Conservation (phyloP, 2,797 vertebrate genomes). For the Sebastes steindachneri region DNA sequence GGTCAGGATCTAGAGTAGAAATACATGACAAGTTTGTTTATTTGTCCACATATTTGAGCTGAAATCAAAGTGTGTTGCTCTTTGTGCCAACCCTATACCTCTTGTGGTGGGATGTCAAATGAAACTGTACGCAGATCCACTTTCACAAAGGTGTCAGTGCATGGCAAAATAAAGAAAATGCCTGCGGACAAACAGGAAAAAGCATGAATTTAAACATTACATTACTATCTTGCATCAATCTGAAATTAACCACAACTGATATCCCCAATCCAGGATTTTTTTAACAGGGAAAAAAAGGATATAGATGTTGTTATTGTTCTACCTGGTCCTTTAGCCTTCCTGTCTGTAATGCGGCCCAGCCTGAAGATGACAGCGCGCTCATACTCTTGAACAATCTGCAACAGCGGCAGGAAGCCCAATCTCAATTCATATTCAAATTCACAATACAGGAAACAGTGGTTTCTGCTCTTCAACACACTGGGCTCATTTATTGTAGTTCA, state of each 20-base stretch:
- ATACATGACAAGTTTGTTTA: background rate
- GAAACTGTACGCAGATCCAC: constrained; percentile 86
- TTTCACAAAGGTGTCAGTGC: constrained; percentile 83
- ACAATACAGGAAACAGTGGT: background rate
- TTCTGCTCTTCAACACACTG: background rate
- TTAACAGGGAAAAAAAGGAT: background rate
- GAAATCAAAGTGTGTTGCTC: background rate
- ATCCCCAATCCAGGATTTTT: background rate
- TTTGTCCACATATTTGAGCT: background rate
- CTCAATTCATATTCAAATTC: background rate
- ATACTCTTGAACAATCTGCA: constrained; percentile 86
- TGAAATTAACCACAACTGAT: background rate
- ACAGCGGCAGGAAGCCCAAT: background rate
- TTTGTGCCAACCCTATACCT: constrained; percentile 63
- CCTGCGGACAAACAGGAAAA: constrained; percentile 58
- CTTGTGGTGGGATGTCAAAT: constrained; percentile 88
- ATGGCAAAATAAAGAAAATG: constrained; percentile 85
- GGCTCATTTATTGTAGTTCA: background rate
- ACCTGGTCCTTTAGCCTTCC: constrained; percentile 86
- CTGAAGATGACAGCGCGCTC: constrained; percentile 87
- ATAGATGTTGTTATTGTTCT: background rate
- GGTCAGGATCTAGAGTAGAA: constrained; percentile 79
- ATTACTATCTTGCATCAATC: background rate
- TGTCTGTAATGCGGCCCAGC: constrained; percentile 83
- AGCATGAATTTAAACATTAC: background rate